These are phyloP conservation scores for Cephalopterus ornatus DNA, from an alignment of 2,113 vertebrate genomes.

Conservation along the genomic window DNA sequence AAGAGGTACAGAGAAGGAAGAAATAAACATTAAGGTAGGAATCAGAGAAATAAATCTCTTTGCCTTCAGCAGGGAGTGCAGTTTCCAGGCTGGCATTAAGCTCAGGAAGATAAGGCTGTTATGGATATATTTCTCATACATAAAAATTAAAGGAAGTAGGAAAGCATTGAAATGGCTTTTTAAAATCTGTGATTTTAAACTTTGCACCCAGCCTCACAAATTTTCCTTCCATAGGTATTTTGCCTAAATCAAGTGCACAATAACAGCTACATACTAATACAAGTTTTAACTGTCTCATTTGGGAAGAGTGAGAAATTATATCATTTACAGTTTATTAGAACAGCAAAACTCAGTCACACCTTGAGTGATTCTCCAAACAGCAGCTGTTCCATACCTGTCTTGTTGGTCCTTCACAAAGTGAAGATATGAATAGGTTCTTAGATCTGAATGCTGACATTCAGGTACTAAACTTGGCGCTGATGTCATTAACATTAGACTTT, in stretches of 20 bases:
- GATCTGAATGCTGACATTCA: not conserved
- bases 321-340: not conserved
- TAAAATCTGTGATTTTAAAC: conserved; percentile 16
- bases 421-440: not conserved
- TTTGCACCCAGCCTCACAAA: not conserved
- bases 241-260: not conserved
- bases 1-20: not conserved
- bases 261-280: not conserved
- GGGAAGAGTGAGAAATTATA: not conserved
- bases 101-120: conserved; percentile 58
- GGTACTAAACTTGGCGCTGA: not conserved
- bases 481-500: not conserved
- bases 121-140: conserved; percentile 50
- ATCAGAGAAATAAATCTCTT: conserved; percentile 54
- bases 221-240: not conserved
- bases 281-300: not conserved
- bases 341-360: not conserved
- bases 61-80: conserved; percentile 58
- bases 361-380: not conserved
- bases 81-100: conserved; percentile 62
- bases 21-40: conserved; percentile 42
- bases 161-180: conserved; percentile 1
- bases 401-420: not conserved
- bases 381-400: not conserved
- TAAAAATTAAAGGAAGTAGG: conserved; percentile 53